Base-by-base conservation (phyloP, 1,140 invertebrate species). In the Zaprionus ornatus region DNA sequence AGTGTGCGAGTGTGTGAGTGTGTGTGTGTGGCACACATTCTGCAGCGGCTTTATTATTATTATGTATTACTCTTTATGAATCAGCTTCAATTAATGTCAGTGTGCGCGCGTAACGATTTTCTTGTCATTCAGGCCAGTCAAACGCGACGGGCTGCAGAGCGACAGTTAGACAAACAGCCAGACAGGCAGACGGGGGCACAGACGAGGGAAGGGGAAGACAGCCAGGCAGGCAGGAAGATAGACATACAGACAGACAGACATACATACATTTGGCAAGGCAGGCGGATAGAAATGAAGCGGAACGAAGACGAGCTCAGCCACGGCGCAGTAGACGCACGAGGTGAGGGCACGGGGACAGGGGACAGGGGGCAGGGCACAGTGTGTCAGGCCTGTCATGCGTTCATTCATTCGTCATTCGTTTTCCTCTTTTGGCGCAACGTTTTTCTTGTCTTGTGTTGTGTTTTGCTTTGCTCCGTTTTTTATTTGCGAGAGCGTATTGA, bases 1-100 rank as follows among this genome's bases (percentile, higher is more conserved):
- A 64, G 23, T 52, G 13, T 64, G 32, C 13, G 10, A 23, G 37
- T 66, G 40, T 56, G 25, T 62, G 63, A 68, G 25, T 29, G 54
- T 57, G 17, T 37, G 35, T 64, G 48, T 62, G 32, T 71, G 66
- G 48, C 65, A 64, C 40, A 79, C 67, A 74, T 61, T 54, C 37
- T 50, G 50, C 42, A 45, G 17, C 48, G 60, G 45, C 66, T 78
- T 85, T 84, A 74, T 80, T 84, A 83, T 86, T 86, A 75, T 81
- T 86, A 90, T 80, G 83, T 80, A 77, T 74, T 87, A 87, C 76
- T 77, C 69, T 72, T 81, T 81, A 81, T 85, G 85, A 90, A 88
- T 84, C 85, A 90, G 76, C 71, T 80, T 82, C 86, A 90, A 90
- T 90, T 90, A 90, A 90, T 90, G 85, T 90, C 85, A 90, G 86